These are phyloP conservation scores for Dinothrombium tinctorium DNA, from an alignment of 1,140 invertebrate genomes.

Conservation along the genomic window DNA sequence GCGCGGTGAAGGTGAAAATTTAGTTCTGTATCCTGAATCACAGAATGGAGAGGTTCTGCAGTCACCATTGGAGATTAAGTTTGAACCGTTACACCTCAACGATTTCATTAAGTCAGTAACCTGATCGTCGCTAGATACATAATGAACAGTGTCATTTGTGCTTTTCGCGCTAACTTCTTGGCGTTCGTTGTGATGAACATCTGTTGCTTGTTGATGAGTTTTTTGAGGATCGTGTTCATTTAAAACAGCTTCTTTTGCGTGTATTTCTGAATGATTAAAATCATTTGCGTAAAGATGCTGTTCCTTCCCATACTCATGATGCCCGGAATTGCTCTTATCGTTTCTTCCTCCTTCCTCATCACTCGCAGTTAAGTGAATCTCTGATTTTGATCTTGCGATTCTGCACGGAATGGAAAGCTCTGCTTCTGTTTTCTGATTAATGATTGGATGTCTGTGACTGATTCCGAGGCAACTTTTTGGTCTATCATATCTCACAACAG, in stretches of 20 bases:
- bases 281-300: too few species aligned
- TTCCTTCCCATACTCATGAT: too few species aligned
- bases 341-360: neutral
- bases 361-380: slow-evolving; percentile 1
- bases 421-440: neutral
- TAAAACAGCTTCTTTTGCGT: too few species aligned
- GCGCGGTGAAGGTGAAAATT: slow-evolving; percentile 6
- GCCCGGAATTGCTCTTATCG: too few species aligned
- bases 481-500: neutral
- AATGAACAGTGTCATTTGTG: neutral
- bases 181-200: too few species aligned
- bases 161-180: too few species aligned
- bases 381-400: neutral
- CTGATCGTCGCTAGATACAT: neutral
- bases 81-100: neutral
- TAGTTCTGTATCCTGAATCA: slow-evolving; percentile 4
- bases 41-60: slow-evolving; percentile 3
- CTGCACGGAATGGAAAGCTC: neutral
- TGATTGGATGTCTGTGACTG: neutral
- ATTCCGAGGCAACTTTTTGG: neutral
- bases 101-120: slow-evolving; percentile 3
- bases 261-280: too few species aligned
- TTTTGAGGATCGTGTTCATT: too few species aligned
- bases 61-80: neutral
- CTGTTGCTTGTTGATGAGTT: too few species aligned